Conservation (phyloP, 2,888 invertebrate genomes). For the Meteorus cinctellus region DNA sequence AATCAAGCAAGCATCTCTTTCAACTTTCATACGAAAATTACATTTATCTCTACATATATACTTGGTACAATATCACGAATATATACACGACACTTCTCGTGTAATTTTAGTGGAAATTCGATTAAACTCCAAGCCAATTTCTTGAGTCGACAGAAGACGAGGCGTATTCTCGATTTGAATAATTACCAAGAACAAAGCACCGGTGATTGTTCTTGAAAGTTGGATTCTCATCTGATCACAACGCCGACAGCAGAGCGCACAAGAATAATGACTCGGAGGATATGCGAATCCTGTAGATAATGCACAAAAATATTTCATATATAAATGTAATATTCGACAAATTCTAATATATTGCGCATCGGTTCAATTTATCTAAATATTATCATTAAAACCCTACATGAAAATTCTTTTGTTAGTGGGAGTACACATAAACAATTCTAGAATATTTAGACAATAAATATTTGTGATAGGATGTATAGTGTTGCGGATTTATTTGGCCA, state of each 20-base stretch:
- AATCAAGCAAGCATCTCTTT: slow-evolving; percentile 21
- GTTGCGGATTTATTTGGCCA: slow-evolving; percentile 18
- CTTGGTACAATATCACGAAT: slow-evolving; percentile 42
- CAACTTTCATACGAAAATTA: slow-evolving; percentile 25
- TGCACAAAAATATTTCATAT: background rate
- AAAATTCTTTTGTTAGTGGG: background rate
- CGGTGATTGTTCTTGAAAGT: slow-evolving; percentile 58
- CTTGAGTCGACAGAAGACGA: slow-evolving; percentile 50
- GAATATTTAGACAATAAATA: slow-evolving; percentile 10
- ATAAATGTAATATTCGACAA: background rate
- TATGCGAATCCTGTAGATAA: background rate
- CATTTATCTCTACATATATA: slow-evolving; percentile 12
- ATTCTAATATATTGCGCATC: background rate
- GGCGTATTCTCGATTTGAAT: slow-evolving; percentile 56
- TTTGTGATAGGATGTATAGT: background rate
- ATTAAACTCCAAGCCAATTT: slow-evolving; percentile 56
- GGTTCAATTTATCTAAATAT: background rate
- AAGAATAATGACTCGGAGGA: slow-evolving; percentile 46
- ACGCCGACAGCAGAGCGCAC: slow-evolving; percentile 45
- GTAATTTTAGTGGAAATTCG: slow-evolving; percentile 54
- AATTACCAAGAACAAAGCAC: slow-evolving; percentile 57
- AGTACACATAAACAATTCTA: background rate
- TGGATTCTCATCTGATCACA: slow-evolving; percentile 53
- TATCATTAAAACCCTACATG: background rate
- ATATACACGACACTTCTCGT: slow-evolving; percentile 45